These are phyloP conservation scores for Resseliella maxima DNA, from an alignment of 2,888 invertebrate species.

Conservation along the genomic window DNA sequence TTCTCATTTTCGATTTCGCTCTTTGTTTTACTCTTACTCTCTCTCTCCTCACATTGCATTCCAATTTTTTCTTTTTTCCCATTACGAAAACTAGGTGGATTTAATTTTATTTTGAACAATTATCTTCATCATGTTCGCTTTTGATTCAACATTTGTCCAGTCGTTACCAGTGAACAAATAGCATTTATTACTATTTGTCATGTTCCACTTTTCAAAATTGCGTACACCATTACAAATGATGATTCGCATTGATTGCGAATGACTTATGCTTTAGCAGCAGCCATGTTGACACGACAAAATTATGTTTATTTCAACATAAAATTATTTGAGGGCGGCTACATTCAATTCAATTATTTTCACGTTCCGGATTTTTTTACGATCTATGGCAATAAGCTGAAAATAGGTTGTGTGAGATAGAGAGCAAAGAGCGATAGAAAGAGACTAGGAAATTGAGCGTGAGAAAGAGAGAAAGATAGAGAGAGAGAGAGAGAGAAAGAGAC, in stretches of 20 bases:
- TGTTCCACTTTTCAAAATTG: background rate
- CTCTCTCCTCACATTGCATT: background rate
- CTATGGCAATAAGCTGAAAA: too few relatives aligned
- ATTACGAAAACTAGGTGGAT: background rate
- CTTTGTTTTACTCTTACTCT: too few relatives aligned
- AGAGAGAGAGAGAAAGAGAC: too few relatives aligned
- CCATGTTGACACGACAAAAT: background rate
- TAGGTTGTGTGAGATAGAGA: too few relatives aligned
- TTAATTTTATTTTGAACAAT: constrained; percentile 38
- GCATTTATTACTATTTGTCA: constrained; percentile 15
- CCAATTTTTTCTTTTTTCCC: background rate
- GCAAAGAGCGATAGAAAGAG: too few relatives aligned
- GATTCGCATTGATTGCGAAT: background rate
- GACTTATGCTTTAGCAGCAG: background rate
- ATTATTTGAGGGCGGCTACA: background rate
- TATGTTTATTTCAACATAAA: background rate
- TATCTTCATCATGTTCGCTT: background rate
- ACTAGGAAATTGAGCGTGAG: too few relatives aligned
- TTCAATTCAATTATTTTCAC: background rate
- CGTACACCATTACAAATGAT: background rate
- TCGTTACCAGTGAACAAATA: background rate
- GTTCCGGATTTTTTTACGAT: background rate
- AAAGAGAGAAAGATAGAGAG: too few relatives aligned
- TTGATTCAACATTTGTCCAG: constrained; percentile 28
- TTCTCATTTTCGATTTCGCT: too few relatives aligned